Evolutionary conservation across 2,797 vertebrate genomes (phyloP).

Genomic region (Gallinago nigripennis): DNA sequence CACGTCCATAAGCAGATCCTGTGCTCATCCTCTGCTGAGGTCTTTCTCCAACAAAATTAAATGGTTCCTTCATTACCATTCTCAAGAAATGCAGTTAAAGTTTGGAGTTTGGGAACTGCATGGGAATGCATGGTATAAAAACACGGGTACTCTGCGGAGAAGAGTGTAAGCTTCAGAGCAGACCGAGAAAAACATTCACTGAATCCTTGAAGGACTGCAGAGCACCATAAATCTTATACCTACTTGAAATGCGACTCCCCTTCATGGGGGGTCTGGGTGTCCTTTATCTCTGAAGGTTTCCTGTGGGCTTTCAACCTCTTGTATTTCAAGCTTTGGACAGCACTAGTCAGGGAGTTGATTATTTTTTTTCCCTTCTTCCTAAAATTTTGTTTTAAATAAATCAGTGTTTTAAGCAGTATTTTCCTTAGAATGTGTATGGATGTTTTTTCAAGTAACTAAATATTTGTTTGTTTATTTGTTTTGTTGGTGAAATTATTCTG

Average conservation of each 20-base stretch:
- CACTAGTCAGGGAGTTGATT: not conserved
- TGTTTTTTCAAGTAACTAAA: not conserved
- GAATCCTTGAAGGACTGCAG: not conserved
- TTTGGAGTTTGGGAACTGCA: not conserved
- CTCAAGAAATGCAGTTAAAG: not conserved
- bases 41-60: not conserved
- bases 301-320: not conserved
- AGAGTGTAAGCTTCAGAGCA: not conserved
- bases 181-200: not conserved
- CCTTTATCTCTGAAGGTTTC: conserved; percentile 16
- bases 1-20: not conserved
- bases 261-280: not conserved
- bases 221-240: not conserved
- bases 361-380: not conserved
- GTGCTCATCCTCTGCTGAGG: not conserved
- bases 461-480: not conserved
- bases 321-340: not conserved
- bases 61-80: not conserved
- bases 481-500: not conserved
- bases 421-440: not conserved
- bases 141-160: not conserved
- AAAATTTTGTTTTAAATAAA: not conserved
- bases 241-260: conserved; percentile 35
- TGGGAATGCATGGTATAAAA: not conserved
- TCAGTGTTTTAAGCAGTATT: not conserved